Percentiles rank a stretch among this genome's conserved stretches.
Conservation (phyloP, 2,888 invertebrate species). For the Loripinus fragilis region DNA sequence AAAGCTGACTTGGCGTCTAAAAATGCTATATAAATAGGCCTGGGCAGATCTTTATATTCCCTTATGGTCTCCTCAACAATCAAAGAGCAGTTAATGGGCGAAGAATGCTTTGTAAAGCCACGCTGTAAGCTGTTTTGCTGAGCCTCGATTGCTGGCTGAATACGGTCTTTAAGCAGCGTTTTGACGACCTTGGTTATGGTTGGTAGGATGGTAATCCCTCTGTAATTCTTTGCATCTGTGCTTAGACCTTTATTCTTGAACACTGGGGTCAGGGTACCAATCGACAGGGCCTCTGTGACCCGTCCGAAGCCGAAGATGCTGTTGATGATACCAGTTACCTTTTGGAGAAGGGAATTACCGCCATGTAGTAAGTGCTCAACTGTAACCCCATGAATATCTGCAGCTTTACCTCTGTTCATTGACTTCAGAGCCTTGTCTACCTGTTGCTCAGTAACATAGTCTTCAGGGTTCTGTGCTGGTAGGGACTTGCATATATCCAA, state of each 20-base stretch:
- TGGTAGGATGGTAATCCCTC: conserved; percentile 37
- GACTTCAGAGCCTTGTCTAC: no score
- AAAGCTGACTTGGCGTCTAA: not conserved
- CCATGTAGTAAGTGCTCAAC: no score
- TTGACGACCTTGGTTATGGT: conserved; percentile 22
- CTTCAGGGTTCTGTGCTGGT: no score
- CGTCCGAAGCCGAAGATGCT: no score
- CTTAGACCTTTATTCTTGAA: not conserved
- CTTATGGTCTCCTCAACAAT: conserved; percentile 10
- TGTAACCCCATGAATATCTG: no score
- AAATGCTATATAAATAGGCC: not conserved
- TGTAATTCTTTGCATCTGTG: conserved; percentile 15
- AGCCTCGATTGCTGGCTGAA: not conserved
- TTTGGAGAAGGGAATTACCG: no score
- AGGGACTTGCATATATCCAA: no score
- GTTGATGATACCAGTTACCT: no score
- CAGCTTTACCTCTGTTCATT: no score
- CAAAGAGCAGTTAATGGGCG: conserved; percentile 29
- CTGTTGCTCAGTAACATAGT: no score
- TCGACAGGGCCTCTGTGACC: no score
- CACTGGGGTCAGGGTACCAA: not conserved
- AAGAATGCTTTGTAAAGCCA: conserved; percentile 26
- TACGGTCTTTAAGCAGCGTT: conserved; percentile 15
- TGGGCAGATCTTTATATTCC: not conserved
- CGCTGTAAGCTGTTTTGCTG: conserved; percentile 18